Percentiles rank a stretch among this genome's conserved stretches.
These are phyloP conservation scores for Eretmochelys imbricata DNA, from an alignment of 2,113 vertebrate genomes.

Conservation along the genomic window DNA sequence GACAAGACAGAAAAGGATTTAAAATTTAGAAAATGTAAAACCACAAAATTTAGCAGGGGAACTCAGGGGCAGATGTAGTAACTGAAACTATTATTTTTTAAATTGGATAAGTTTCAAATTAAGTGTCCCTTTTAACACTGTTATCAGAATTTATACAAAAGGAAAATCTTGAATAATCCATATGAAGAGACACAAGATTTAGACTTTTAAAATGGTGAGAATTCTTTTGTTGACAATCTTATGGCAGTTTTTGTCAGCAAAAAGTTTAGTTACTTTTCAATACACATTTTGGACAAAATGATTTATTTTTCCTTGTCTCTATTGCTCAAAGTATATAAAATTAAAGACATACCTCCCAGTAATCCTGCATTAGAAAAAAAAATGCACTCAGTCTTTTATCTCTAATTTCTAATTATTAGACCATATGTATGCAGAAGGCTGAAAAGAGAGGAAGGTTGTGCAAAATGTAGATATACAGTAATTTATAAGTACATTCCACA, in stretches of 20 bases:
- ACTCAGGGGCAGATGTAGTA: background rate
- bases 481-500: background rate
- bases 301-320: background rate
- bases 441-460: background rate
- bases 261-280: background rate
- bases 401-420: fast-evolving
- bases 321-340: background rate
- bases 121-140: background rate
- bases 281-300: background rate
- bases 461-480: background rate
- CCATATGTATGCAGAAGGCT: background rate
- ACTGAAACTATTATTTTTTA: background rate
- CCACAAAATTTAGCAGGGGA: background rate
- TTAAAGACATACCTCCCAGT: background rate
- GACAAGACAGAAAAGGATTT: background rate
- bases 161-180: background rate
- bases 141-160: background rate
- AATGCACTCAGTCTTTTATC: background rate
- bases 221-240: background rate
- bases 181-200: fast-evolving
- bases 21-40: background rate
- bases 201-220: background rate
- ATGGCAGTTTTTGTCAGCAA: background rate
- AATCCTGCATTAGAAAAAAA: background rate
- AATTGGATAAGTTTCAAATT: background rate